These are phyloP conservation scores for Rhingia campestris DNA, from an alignment of 2,888 invertebrate species.

Conservation along the genomic window DNA sequence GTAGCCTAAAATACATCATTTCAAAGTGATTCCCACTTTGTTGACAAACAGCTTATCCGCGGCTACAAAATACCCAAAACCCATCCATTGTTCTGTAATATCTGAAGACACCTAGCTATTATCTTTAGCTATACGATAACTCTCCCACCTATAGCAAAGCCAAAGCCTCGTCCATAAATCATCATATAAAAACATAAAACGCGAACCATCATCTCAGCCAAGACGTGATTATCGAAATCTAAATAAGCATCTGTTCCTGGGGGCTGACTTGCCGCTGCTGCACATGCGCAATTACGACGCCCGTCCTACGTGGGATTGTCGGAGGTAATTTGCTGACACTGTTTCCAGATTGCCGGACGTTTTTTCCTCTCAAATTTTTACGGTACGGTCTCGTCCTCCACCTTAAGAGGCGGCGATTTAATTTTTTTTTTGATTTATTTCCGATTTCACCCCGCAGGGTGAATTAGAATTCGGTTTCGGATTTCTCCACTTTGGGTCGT, in stretches of 20 bases:
- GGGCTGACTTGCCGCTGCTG: conserved; percentile 61
- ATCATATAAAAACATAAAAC: conserved; percentile 55
- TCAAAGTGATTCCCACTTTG: too few species aligned
- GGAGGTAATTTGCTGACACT: conserved; percentile 70
- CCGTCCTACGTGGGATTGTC: conserved; percentile 66
- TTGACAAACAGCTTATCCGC: too few species aligned
- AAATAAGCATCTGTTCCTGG: conserved; percentile 65
- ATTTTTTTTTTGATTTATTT: conserved; percentile 63
- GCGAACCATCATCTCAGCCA: conserved; percentile 50
- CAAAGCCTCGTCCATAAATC: conserved; percentile 42
- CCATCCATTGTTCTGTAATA: background rate
- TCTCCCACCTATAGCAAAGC: background rate
- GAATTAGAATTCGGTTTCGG: conserved; percentile 40
- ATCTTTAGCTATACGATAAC: background rate
- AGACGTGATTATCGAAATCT: conserved; percentile 72
- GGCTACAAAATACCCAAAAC: too few species aligned
- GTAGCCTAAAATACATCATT: too few species aligned
- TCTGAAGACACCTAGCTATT: background rate
- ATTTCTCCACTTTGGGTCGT: conserved; percentile 57
- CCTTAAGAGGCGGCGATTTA: conserved; percentile 31
- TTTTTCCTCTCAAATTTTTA: background rate
- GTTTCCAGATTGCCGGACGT: conserved; percentile 42
- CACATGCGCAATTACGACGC: conserved; percentile 72
- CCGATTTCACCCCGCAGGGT: conserved; percentile 61
- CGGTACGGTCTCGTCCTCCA: conserved; percentile 3